Evolutionary conservation across 2,113 vertebrate genomes (phyloP), one percentile per base, ranked within the genome.

Genomic region (Misgurnus mizolepis): DNA sequence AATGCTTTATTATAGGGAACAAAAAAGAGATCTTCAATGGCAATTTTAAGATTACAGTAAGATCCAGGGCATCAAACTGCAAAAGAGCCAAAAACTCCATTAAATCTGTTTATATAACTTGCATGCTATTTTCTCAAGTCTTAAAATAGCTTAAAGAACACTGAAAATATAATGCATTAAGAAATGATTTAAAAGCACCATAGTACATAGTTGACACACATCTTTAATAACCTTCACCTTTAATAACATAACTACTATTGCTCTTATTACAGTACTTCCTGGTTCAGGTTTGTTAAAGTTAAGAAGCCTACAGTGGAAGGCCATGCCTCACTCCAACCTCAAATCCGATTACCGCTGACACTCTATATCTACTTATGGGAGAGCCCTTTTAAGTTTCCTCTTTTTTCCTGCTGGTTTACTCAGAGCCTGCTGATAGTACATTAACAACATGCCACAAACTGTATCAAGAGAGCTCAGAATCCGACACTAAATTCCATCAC

Each of bases 331-430:
- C 41, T 64, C n/a, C 73, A 61, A 3, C 58, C 73, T 76, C 56
- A 76, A 40, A 76, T 76, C 58, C 56, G 73, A 76, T 76, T 76
- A 76, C 41, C 73, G 34, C 45, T 60, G 71, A 45, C 55, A 73
- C 71, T 60, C 50, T 71, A 45, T 41, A 60, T 73, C 55, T 60
- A 60, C 40, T 73, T 73, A 7, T 22, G 55, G 3, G 27, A 56
- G 69, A 72, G 69, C 50, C 43, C 40, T 64, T 62, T 75, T n/a
- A 62, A 66, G 34, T 18, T 39, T 50, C 27, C 11, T 66, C 22
- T 22, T 76, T 76, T 34, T 76, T 50, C 10, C 17, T 75, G 27
- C 60, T 65, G 55, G 55, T 56, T 58, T n/a, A 66, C 74, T 17
- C 62, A 66, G 17, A 66, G 62, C 53, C 22, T 47, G 55, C 71